Base-by-base conservation (phyloP, 1,140 invertebrate genomes). In the Oedothorax gibbosus region DNA sequence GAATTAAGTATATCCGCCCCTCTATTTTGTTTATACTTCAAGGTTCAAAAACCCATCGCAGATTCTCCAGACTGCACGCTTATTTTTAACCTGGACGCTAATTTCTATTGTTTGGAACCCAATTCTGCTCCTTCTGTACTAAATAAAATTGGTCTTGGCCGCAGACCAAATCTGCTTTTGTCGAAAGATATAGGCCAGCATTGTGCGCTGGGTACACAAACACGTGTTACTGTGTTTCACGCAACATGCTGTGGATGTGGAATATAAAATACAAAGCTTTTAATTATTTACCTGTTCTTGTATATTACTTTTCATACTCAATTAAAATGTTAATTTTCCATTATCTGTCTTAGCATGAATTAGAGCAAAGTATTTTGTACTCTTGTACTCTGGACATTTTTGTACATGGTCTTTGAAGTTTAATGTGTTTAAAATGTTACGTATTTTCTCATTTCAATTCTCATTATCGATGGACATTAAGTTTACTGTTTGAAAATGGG, bases 121-220 rank as follows among this genome's bases (percentile, higher is more conserved):
- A 49, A 53, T 71, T 71, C 50, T 71, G 69, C 69, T 51, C 69
- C n/a, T 53, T 71, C 69, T 53, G 69, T 11, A 71, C 69, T 71
- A 71, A 71, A 71, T 71, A 53, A 71, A 71, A 71, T n/a, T 53
- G 54, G n/a, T 51, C 12, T 51, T 71, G 69, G 69, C 69, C 50
- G 5, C 20, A 53, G 50, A 51, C 69, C 69, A 71, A 51, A 71
- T 53, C 9, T 51, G 20, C 15, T 71, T 71, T 51, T 51, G n/a
- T 71, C 69, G 50, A 71, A 14, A 71, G 18, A 68, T 21, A 35
- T 68, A 49, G 21, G 21, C 14, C 49, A 68, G 20, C 14, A 35
- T 15, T n/a, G 51, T 71, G 69, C 69, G 69, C 54, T 49, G n/a
- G 54, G 69, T 53, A 71, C 69, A 18, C 54, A 71, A 71, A 53